Evolutionary conservation across 2,113 vertebrate species (phyloP), one percentile per base, ranked within the genome.

Genomic region (Numenius arquata): DNA sequence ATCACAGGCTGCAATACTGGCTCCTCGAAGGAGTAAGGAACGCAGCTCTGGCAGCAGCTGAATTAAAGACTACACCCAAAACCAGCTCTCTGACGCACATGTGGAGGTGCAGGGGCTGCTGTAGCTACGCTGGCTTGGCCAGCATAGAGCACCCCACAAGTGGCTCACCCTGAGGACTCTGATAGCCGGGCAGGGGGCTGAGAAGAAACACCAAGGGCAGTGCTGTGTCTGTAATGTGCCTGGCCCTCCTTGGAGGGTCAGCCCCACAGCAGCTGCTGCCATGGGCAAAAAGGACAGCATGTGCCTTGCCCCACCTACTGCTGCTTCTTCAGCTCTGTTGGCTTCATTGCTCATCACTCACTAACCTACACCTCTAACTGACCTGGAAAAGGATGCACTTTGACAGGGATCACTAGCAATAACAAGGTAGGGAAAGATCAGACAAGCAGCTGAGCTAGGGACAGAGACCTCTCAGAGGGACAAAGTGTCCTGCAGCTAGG

Each of bases 301-400:
- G 4, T 21, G 6, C 23, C 23, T 38, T 68, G n/a, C 11, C 58
- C 5, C 26, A 21, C 12, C 0, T 1, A 3, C 32, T 62, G 56
- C 25, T 29, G 43, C 27, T 74, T 38, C 73, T 36, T 66, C 68
- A 84, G 21, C 9, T 50, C 25, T 41, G 16, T 8, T 8, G 5
- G 6, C 13, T 75, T 67, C 61, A 27, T 20, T 63, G 30, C 12
- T 50, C 25, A n/a, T 25, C 13, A 22, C 30, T 53, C n/a, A 48
- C 38, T 25, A 30, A 41, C 32, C 16, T 52, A 48, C 7, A 30
- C 18, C 30, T 26, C 8, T 26, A 6, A 15, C 34, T 72, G 66
- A 23, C 17, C 12, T 10, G 26, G 62, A 23, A 53, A 75, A 61
- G 26, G 25, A 63, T 47, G 41, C 11, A 15, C 11, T 78, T 62